A percentile compares a stretch with the other conserved stretches of the same genome.
These are phyloP conservation scores for Hetaerina americana DNA, from an alignment of 1,140 invertebrate genomes.

Conservation along the genomic window DNA sequence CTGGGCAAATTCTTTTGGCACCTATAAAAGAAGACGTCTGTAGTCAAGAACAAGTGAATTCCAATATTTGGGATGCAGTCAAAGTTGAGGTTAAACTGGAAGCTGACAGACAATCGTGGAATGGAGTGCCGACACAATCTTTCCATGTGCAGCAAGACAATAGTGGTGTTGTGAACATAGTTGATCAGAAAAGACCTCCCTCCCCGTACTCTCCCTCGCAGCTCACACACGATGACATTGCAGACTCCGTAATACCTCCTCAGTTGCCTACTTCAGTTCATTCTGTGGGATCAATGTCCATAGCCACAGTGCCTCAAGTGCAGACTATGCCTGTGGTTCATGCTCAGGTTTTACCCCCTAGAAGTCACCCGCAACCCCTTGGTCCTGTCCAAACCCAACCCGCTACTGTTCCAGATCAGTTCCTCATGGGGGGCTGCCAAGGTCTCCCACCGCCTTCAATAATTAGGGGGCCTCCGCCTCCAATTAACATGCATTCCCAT, in stretches of 20 bases:
- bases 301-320: conserved; percentile 8
- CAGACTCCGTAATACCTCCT: neutral
- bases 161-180: neutral
- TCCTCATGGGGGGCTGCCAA: conserved; percentile 21
- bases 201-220: conserved; percentile 13
- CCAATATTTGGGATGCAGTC: neutral
- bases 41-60: neutral
- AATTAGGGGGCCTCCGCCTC: conserved; percentile 15
- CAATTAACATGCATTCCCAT: neutral
- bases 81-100: neutral
- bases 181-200: conserved; percentile 8
- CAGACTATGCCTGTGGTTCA: conserved; percentile 34
- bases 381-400: conserved; percentile 29
- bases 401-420: conserved; percentile 16
- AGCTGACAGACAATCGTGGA: neutral
- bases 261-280: neutral
- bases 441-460: conserved; percentile 21
- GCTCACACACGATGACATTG: conserved; percentile 3
- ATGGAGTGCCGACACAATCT: neutral
- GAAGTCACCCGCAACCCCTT: conserved; percentile 25
- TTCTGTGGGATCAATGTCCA: neutral
- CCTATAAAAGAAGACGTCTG: neutral
- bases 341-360: conserved; percentile 35
- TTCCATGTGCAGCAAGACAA: neutral
- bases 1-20: too few relatives aligned